Evolutionary conservation across 2,797 vertebrate species (phyloP).

Genomic region (Parauchenoglanis punctatus): DNA sequence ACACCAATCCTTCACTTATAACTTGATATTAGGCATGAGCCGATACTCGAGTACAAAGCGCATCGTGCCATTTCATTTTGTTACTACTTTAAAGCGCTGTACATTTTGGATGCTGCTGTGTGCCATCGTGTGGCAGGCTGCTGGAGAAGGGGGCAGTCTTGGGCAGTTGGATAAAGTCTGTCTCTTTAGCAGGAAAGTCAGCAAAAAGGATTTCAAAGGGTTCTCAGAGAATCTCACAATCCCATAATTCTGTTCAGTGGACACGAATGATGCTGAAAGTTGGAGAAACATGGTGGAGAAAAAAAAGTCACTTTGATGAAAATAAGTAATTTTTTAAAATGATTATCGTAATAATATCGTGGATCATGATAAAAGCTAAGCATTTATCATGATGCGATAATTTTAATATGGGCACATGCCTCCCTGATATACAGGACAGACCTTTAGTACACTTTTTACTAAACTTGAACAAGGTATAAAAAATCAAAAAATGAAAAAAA

Average conservation of each 20-base stretch:
- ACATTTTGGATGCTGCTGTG: not conserved
- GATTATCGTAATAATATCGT: constrained; percentile 1
- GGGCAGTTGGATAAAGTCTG: not conserved
- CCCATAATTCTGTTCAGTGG: not conserved
- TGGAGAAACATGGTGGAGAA: not conserved
- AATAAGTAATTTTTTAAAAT: not conserved
- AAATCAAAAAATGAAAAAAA: constrained; percentile 66
- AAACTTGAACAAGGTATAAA: constrained; percentile 69
- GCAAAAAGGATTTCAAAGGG: not conserved
- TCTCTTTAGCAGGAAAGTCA: not conserved
- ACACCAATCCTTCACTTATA: not conserved
- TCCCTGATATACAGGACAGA: constrained; percentile 74
- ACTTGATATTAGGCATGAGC: not conserved
- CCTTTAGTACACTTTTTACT: constrained; percentile 79
- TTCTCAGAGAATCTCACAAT: not conserved
- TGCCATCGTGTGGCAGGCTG: not conserved
- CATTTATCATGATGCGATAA: not conserved
- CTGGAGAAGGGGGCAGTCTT: not conserved
- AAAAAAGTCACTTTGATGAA: not conserved
- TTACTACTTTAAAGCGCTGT: not conserved
- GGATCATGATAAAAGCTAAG: not conserved
- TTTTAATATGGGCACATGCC: constrained; percentile 1
- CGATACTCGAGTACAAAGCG: not conserved
- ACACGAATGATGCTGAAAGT: not conserved
- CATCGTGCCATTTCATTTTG: not conserved